Base-by-base conservation (phyloP, 2,888 invertebrate genomes). In the Boloria euphrosyne region DNA sequence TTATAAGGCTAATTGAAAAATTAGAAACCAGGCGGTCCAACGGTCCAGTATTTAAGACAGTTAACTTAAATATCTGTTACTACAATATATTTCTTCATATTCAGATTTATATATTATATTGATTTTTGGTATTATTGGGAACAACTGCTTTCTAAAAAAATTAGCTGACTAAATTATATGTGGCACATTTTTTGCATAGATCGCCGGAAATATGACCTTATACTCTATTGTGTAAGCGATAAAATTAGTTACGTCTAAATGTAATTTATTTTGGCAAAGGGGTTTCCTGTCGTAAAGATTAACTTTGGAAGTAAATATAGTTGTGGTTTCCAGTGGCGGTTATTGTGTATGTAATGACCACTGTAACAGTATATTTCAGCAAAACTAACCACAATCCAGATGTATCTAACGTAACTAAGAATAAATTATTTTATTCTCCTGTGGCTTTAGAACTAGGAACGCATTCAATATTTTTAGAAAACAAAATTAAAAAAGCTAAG, bases 261-360 rank as follows among this genome's bases (percentile, higher is more conserved):
- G 49, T 44, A 53, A 54, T 59, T 52, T 46, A 46, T 59, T 61
- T 70, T 70, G 65, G 67, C 69, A 54, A 38, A 58, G 47, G 53
- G 55, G 60, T 63, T 69, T 69, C 67, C 67, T 53, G 67, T 72
- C 70, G 65, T 73, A 68, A 75, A 71, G 38, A 59, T 67, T 63
- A 58, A 61, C 62, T 67, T 62, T 31, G 13, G 5, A 18, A 55
- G n/a, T 65, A 62, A 49, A 67, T 55, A 49, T 44, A 61, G 61
- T 38, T 66, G 70, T 53, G 68, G 68, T 71, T 72, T 62, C 51
- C 57, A 17, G 52, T 65, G 60, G 68, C 64, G 58, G 69, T 67
- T 68, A 70, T 68, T 71, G 62, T 69, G 63, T 44, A 65, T 43
- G 59, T 54, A 60, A 67, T 64, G 65, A 69, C 73, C 67, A 66